These are phyloP conservation scores for Lasiommata megera DNA, from an alignment of 2,888 invertebrate genomes.

Conservation along the genomic window DNA sequence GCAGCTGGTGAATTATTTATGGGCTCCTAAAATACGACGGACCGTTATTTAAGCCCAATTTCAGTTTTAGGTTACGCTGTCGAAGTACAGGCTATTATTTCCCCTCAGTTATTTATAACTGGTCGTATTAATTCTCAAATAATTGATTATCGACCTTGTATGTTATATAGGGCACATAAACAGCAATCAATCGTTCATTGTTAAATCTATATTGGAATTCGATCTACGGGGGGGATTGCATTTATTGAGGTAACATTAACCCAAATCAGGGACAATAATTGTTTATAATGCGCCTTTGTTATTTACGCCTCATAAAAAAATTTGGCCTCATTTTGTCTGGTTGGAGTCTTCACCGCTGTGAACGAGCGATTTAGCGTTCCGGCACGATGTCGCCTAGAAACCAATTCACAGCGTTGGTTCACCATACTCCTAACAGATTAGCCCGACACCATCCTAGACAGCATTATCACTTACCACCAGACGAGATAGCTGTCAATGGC, in stretches of 20 bases:
- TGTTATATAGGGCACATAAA: background rate
- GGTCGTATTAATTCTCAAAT: background rate
- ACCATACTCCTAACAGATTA: no score
- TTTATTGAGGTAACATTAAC: background rate
- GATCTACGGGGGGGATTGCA: background rate
- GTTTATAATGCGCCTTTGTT: background rate
- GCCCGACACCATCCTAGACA: no score
- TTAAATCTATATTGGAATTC: background rate
- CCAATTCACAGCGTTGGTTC: no score
- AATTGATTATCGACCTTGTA: constrained; percentile 8
- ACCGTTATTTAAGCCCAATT: background rate
- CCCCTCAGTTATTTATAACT: background rate
- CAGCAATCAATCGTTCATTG: constrained; percentile 2
- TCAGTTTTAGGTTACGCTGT: constrained; percentile 3
- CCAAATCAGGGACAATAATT: background rate
- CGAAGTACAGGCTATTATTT: constrained; percentile 5
- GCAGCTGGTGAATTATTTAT: no score
- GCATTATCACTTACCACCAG: no score
- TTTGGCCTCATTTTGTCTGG: no score
- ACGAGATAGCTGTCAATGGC: no score
- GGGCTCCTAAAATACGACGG: background rate
- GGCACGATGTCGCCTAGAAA: no score
- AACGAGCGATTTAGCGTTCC: no score
- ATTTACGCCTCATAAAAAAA: background rate
- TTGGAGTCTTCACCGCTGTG: no score